phyloP scores from a whole-genome alignment of 2,888 invertebrate species.

The Lamproptera curius region DNA sequence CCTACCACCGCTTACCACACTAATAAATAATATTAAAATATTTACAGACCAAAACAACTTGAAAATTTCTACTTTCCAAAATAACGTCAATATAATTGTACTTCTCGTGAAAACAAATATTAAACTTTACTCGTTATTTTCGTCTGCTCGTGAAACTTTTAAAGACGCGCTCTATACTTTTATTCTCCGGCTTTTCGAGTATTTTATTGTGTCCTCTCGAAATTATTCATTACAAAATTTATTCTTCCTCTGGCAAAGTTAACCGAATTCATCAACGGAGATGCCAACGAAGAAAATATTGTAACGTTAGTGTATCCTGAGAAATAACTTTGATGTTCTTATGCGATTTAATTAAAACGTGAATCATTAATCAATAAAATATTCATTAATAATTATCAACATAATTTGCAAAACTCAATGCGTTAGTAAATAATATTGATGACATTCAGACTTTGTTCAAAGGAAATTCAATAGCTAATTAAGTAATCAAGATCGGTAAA shows the following conservation, averaged over 20 bases:
- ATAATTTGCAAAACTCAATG: not conserved
- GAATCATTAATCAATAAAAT: too few relatives aligned
- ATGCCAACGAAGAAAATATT: too few relatives aligned
- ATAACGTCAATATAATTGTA: not conserved
- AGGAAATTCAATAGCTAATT: too few relatives aligned
- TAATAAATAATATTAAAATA: conserved; percentile 1
- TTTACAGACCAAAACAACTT: conserved; percentile 3
- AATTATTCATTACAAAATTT: not conserved
- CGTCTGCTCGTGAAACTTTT: not conserved
- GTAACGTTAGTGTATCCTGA: not conserved
- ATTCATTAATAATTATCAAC: too few relatives aligned
- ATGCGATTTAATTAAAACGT: too few relatives aligned
- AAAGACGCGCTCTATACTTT: not conserved
- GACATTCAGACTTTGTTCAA: too few relatives aligned
- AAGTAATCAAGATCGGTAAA: too few relatives aligned
- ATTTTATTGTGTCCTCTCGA: not conserved
- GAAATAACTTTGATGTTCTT: too few relatives aligned
- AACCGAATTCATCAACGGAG: not conserved
- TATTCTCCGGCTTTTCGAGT: not conserved
- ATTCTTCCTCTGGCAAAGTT: not conserved
- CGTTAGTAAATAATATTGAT: too few relatives aligned
- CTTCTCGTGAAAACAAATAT: not conserved
- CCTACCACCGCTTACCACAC: too few relatives aligned
- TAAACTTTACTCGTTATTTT: not conserved
- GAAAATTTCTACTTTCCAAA: not conserved